Evolutionary conservation across 2,797 vertebrate genomes (phyloP).

Genomic region (Tapera naevia): DNA sequence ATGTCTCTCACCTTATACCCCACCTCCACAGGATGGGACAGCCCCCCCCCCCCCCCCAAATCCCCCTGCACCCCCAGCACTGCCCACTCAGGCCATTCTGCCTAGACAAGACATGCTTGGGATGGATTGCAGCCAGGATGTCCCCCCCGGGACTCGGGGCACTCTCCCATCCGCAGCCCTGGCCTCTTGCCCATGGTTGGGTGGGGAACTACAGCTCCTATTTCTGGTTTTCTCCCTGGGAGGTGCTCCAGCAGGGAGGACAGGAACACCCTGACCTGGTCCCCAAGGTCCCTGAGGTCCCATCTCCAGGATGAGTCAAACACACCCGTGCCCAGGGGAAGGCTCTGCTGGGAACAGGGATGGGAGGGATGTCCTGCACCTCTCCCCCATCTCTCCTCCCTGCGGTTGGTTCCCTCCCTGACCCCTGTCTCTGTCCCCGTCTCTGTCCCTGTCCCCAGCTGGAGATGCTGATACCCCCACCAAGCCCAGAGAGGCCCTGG

Average conservation of each 20-base stretch:
- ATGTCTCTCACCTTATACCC: too few species aligned
- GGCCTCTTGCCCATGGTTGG: background rate
- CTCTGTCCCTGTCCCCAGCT: accelerated
- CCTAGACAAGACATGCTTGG: accelerated
- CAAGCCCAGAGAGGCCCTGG: background rate
- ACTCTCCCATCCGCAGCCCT: background rate
- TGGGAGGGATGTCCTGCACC: background rate
- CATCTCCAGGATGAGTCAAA: background rate
- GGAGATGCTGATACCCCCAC: background rate
- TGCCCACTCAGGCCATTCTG: accelerated
- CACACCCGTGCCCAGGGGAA: conserved; percentile 26
- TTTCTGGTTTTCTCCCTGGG: conserved; percentile 33
- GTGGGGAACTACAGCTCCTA: conserved; percentile 47
- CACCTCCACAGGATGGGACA: accelerated
- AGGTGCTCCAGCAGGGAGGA: conserved; percentile 23
- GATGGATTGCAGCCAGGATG: background rate
- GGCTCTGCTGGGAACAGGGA: background rate
- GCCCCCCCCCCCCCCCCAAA: too few species aligned
- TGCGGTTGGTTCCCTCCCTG: background rate
- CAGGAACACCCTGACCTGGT: conserved; percentile 56
- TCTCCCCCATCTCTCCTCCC: background rate
- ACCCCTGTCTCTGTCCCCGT: background rate
- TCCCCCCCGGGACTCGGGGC: background rate
- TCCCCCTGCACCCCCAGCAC: background rate
- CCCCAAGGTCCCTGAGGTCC: background rate